These are phyloP conservation scores for Parthenolecanium corni DNA, from an alignment of 2,888 invertebrate species.

Conservation along the genomic window DNA sequence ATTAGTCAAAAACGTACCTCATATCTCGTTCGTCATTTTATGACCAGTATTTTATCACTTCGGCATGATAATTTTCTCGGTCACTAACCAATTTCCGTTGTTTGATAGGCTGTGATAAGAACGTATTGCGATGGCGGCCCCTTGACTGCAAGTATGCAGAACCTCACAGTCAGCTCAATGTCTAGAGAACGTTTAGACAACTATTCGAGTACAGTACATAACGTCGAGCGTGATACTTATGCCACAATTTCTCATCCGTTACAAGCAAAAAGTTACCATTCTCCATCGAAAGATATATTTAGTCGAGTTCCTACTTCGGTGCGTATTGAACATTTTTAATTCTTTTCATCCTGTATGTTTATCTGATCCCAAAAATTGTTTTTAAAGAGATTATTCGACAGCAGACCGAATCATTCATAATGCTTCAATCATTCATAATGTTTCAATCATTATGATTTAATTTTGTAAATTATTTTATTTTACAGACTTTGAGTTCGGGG, in stretches of 20 bases:
- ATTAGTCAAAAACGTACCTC: no score
- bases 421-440: no score
- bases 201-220: conserved; percentile 17
- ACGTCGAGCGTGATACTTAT: conserved; percentile 26
- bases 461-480: not conserved
- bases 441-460: no score
- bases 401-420: no score
- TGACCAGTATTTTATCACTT: no score
- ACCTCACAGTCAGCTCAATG: conserved; percentile 35
- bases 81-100: conserved; percentile 27
- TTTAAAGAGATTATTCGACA: no score
- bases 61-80: no score
- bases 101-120: conserved; percentile 41
- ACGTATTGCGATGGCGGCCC: conserved; percentile 44
- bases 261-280: conserved; percentile 25
- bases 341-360: no score
- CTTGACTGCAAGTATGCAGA: conserved; percentile 40
- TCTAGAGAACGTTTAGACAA: conserved; percentile 29
- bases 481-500: conserved; percentile 10
- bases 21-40: no score
- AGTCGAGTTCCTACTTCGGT: conserved; percentile 11
- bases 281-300: not conserved
- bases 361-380: no score
- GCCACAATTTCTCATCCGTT: conserved; percentile 9
- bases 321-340: no score